Conservation (phyloP, 2,888 invertebrate genomes). For the Drosophila helvetica region DNA sequence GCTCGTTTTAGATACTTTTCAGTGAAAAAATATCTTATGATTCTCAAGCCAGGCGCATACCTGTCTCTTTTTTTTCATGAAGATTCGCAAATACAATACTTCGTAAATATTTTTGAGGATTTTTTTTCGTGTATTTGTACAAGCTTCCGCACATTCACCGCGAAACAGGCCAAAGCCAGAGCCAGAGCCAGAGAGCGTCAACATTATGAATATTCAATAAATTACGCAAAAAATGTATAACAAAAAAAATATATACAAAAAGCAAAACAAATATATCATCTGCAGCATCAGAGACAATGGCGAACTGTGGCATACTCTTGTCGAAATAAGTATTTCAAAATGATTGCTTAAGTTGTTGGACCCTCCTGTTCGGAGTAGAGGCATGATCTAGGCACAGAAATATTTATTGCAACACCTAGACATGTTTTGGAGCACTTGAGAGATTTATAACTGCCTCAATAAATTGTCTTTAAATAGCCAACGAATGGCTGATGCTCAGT, state of each 20-base stretch:
- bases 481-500: conserved; percentile 41
- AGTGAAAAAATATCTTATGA: conserved; percentile 12
- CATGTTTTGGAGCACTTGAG: conserved; percentile 54
- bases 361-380: not conserved
- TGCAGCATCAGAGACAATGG: conserved; percentile 18
- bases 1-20: not conserved
- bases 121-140: conserved; percentile 35
- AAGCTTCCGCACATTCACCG: conserved; percentile 76
- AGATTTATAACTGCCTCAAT: conserved; percentile 69
- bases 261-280: conserved; percentile 39
- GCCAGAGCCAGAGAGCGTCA: conserved; percentile 38
- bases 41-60: conserved; percentile 27
- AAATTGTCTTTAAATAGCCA: conserved; percentile 63
- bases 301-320: conserved; percentile 30
- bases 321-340: conserved; percentile 3
- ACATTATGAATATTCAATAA: conserved; percentile 74
- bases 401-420: conserved; percentile 49
- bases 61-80: conserved; percentile 47
- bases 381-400: conserved; percentile 38
- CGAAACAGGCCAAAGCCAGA: conserved; percentile 11
- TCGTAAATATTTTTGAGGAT: conserved; percentile 61
- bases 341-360: not conserved
- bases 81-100: conserved; percentile 68
- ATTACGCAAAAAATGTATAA: conserved; percentile 51
- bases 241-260: not conserved